Conservation (phyloP, 2,888 invertebrate species). For the Limnephilus marmoratus region DNA sequence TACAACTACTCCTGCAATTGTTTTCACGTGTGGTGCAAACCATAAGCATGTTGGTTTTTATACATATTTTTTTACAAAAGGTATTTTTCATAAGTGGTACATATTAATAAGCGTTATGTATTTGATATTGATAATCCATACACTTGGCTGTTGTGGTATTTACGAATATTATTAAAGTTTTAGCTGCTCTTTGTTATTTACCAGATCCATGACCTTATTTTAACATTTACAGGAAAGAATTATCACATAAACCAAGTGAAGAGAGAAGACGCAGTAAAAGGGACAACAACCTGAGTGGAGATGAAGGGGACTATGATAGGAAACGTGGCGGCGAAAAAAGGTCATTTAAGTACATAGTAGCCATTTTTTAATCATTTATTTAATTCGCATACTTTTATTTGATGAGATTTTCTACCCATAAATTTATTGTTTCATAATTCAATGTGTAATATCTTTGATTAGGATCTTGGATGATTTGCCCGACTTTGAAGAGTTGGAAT, state of each 20-base stretch:
- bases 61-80: conserved; percentile 14
- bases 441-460: neutral
- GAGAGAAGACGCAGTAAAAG: conserved; percentile 72
- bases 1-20: neutral
- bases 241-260: conserved; percentile 69
- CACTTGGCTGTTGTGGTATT: neutral
- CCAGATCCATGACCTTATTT: conserved; percentile 4
- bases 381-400: neutral
- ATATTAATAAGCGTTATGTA: conserved; percentile 5
- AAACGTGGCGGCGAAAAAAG: conserved; percentile 75
- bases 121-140: neutral
- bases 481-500: conserved; percentile 86
- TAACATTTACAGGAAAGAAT: conserved; percentile 61
- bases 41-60: conserved; percentile 7
- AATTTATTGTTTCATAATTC: conserved; percentile 29
- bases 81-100: conserved; percentile 12
- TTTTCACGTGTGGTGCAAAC: neutral
- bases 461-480: conserved; percentile 83
- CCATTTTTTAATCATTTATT: neutral
- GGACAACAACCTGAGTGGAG: conserved; percentile 72
- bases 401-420: neutral
- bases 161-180: neutral
- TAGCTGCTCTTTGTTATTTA: neutral
- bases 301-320: conserved; percentile 76
- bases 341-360: conserved; percentile 67